Evolutionary conservation across 2,888 invertebrate species (phyloP).

Genomic region (Nasonovia ribisnigri): DNA sequence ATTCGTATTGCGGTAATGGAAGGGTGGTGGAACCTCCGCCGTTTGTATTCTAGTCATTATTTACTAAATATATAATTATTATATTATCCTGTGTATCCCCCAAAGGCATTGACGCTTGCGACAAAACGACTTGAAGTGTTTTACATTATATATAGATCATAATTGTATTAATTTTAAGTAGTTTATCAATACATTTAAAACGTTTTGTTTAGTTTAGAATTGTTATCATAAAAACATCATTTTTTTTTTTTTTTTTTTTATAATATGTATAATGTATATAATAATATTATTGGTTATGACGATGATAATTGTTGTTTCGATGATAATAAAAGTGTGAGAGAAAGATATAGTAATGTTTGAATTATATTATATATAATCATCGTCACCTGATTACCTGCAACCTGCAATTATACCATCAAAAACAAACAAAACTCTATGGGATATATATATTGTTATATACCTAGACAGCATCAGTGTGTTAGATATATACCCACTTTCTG

Average conservation of each 20-base stretch:
- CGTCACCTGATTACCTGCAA: neutral
- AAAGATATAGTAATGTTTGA: neutral
- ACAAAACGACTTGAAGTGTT: slow-evolving; percentile 49
- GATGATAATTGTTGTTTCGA: slow-evolving; percentile 49
- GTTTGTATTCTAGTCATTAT: slow-evolving; percentile 60
- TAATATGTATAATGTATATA: slow-evolving; percentile 37
- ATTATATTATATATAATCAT: neutral
- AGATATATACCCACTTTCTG: neutral
- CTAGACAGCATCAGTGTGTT: neutral
- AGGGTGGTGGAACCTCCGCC: slow-evolving; percentile 56
- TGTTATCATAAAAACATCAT: slow-evolving; percentile 45
- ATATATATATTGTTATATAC: neutral
- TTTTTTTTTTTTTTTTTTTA: slow-evolving; percentile 38
- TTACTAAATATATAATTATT: slow-evolving; percentile 41
- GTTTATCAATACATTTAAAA: slow-evolving; percentile 37
- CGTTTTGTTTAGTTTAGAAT: slow-evolving; percentile 49
- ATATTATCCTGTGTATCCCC: neutral
- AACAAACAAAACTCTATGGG: neutral
- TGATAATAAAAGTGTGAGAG: slow-evolving; percentile 47
- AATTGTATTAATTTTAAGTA: slow-evolving; percentile 51
- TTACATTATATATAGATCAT: slow-evolving; percentile 8
- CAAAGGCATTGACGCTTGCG: slow-evolving; percentile 27
- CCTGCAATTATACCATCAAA: neutral
- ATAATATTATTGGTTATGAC: slow-evolving; percentile 32
- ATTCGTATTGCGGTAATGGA: slow-evolving; percentile 43